Evolutionary conservation across 1,140 invertebrate genomes (phyloP), one percentile per base, ranked within the genome.

Genomic region (Metaphire vulgaris): DNA sequence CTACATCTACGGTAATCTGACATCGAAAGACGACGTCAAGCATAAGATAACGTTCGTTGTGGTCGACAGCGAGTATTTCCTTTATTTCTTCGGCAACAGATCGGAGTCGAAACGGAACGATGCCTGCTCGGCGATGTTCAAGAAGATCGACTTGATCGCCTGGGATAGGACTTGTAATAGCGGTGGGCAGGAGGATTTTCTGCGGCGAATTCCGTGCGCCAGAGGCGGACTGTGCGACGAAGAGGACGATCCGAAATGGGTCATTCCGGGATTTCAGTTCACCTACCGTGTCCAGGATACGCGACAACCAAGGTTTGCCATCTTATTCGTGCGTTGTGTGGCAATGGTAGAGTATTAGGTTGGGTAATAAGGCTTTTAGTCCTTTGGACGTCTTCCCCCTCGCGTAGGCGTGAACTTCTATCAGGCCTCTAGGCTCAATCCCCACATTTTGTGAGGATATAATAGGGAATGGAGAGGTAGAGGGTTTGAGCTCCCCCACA

Each of bases 1-100:
- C 33, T 97, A 94, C 85, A 95, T 97, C 80, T 97, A 95, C 85
- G 96, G 95, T 26, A 97, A 97, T 87, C 90, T 97, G 32, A 95
- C 93, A 30, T 90, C 92, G 0, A 89, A 87, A 76, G 86, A 87
- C 30, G 86, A 89, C 74, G 90, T 90, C 77, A 88, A 89, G 72
- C 76, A 80, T 78, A 89, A 90, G n/a, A 89, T 93, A 16, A 95
- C 92, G 21, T 89, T 97, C 72, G 92, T 94, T 33, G 92, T 96
- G 16, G 88, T 96, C 72, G 93, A 96, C 83, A 90, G 93, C 82
- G 88, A 90, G 76, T 92, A 92, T 87, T 97, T 97, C 87, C 86
- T 95, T 78, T 91, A 94, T 80, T 95, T 92, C 86, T 96, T 95
- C 87, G 91, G 91, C 74, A 95, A 93, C 86, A 87, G 91, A 75